These are phyloP conservation scores for Agriopis marginaria DNA, from an alignment of 2,888 invertebrate species.

Conservation along the genomic window DNA sequence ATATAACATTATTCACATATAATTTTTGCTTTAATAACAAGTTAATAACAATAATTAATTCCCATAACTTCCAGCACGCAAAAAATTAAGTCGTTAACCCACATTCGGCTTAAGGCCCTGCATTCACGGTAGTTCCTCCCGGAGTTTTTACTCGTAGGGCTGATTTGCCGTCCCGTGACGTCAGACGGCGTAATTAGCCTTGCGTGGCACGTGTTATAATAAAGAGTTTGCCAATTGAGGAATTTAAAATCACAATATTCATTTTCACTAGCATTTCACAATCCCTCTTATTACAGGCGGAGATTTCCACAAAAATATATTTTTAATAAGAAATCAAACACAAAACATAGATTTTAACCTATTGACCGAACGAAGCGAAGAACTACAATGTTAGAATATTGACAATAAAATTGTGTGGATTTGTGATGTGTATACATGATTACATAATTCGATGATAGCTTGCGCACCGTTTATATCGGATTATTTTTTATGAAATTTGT, in stretches of 20 bases:
- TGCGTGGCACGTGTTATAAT: constrained; percentile 31
- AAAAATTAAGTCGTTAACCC: constrained; percentile 35
- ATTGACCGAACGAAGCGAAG: no score
- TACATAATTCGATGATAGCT: no score
- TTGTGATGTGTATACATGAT: no score
- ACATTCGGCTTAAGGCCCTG: constrained; percentile 26
- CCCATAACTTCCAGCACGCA: constrained; percentile 17
- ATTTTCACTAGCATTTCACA: no score
- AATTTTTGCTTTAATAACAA: not conserved
- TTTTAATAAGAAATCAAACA: no score
- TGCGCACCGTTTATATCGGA: no score
- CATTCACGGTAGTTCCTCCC: constrained; percentile 39
- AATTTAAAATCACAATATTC: not conserved
- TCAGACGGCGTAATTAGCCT: constrained; percentile 51
- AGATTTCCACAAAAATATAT: not conserved
- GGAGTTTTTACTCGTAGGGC: constrained; percentile 54
- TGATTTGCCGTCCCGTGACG: constrained; percentile 44
- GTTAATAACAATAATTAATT: constrained; percentile 10
- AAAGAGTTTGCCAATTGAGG: constrained; percentile 16
- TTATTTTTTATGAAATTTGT: no score
- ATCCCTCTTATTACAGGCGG: no score
- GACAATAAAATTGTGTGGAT: no score
- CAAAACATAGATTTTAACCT: no score
- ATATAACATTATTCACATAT: constrained; percentile 2
- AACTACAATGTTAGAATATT: no score